phyloP scores from a whole-genome alignment of 2,797 vertebrate genomes.

The Uromys caudimaculatus region DNA sequence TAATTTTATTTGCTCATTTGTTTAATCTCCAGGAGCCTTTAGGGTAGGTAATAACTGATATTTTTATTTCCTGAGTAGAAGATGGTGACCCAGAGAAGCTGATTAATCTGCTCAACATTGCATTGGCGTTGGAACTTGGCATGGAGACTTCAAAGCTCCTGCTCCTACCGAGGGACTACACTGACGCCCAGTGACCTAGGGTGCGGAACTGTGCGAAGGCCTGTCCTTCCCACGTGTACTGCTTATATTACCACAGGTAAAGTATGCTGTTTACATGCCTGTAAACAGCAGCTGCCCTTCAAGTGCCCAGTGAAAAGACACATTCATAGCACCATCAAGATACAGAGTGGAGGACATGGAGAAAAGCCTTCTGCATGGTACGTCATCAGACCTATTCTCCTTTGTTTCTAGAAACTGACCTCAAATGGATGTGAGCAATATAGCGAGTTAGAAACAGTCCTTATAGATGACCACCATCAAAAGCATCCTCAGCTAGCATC shows the following conservation, averaged over 20 bases:
- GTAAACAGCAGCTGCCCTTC: background rate
- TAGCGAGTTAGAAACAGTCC: constrained; percentile 2
- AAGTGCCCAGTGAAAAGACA: background rate
- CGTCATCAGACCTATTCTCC: no score
- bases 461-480: background rate
- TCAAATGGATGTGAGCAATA: background rate
- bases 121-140: background rate
- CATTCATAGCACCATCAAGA: background rate
- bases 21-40: background rate
- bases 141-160: background rate
- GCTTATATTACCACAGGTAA: background rate
- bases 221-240: background rate
- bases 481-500: background rate
- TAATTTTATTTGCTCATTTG: background rate
- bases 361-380: background rate
- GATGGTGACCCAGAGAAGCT: background rate
- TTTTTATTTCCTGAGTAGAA: constrained; percentile 4
- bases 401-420: background rate
- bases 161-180: background rate
- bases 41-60: background rate
- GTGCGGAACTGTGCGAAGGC: background rate
- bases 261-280: background rate
- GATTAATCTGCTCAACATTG: background rate
- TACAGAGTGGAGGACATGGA: background rate
- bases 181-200: constrained; percentile 42